Evolutionary conservation across 2,888 invertebrate genomes (phyloP), one percentile per base, ranked within the genome.

Genomic region (Noctua pronuba): DNA sequence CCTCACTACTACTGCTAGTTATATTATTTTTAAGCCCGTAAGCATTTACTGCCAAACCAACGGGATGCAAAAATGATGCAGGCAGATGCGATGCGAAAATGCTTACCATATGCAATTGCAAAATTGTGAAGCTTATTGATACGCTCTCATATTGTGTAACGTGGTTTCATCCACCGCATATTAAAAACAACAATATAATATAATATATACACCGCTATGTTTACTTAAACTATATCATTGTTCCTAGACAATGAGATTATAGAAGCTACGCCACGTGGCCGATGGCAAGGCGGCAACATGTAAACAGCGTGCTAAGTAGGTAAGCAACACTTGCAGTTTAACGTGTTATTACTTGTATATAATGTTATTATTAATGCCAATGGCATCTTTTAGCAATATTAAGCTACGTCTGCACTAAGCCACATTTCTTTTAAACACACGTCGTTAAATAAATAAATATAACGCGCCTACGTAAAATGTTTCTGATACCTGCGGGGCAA

Each of bases 231-330:
- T 74, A 71, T 79, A 66, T 83, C 62, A 83, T 85, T 88, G 83
- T 83, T 83, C 74, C 80, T 80, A 79, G 79, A 87, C 88, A 84
- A 87, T 75, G 74, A 82, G 76, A 66, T 79, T 80, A 71, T 82
- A 80, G 80, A 86, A 76, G 71, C 78, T 73, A 64, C 58, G 73
- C 64, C 86, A 89, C 86, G 88, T 86, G 87, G 87, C 75, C 79
- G 64, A 72, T 35, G 46, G n/a, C 38, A 77, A 82, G 72, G 60
- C 28, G 44, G 73, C 52, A 74, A 82, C 73, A 82, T 77, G 83
- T 75, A 83, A 77, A 82, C 55, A 88, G 46, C 41, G 65, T 73
- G 77, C 58, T 58, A 38, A 69, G 49, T 80, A 73, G 70, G 76
- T 65, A 75, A 79, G 67, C 79, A 68, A 52, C 73, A 77, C 64